Evolutionary conservation across 2,113 vertebrate genomes (phyloP).

Genomic region (Phasianus colchicus): DNA sequence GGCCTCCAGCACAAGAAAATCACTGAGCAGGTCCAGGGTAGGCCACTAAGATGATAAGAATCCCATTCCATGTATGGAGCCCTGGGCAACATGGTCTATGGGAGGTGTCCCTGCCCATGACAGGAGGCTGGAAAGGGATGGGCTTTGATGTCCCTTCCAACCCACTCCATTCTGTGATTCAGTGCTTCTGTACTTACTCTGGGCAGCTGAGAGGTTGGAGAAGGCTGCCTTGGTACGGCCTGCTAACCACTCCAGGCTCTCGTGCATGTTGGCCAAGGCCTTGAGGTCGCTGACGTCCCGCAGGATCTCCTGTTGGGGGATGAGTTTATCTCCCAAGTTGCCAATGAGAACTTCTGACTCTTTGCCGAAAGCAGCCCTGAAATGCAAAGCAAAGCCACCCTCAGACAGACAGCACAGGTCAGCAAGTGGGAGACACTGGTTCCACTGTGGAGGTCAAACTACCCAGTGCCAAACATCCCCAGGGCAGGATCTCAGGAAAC

Average conservation of each 20-base stretch:
- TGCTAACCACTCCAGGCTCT: constrained; percentile 98
- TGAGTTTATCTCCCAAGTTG: constrained; percentile 96
- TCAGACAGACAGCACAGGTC: background rate
- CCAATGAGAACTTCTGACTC: constrained; percentile 97
- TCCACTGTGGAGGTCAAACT: no score
- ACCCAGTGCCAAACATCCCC: accelerated
- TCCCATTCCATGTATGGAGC: background rate
- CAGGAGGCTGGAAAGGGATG: background rate
- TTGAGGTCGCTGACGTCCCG: constrained; percentile 96
- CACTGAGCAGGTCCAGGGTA: background rate
- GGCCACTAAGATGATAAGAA: background rate
- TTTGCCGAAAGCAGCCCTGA: constrained; percentile 94
- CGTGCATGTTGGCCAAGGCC: constrained; percentile 95
- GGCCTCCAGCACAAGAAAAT: background rate
- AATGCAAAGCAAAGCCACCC: constrained; percentile 9
- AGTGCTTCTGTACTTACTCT: constrained; percentile 78
- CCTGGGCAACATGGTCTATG: background rate
- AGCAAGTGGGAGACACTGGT: background rate
- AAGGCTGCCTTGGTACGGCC: constrained; percentile 87
- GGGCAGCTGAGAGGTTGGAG: constrained; percentile 81
- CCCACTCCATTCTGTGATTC: background rate
- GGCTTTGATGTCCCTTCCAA: background rate
- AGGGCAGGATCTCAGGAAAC: accelerated
- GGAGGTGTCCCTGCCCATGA: background rate
- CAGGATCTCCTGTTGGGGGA: constrained; percentile 94